Evolutionary conservation across 2,113 vertebrate genomes (phyloP).

Genomic region (Pachyramphus minor): DNA sequence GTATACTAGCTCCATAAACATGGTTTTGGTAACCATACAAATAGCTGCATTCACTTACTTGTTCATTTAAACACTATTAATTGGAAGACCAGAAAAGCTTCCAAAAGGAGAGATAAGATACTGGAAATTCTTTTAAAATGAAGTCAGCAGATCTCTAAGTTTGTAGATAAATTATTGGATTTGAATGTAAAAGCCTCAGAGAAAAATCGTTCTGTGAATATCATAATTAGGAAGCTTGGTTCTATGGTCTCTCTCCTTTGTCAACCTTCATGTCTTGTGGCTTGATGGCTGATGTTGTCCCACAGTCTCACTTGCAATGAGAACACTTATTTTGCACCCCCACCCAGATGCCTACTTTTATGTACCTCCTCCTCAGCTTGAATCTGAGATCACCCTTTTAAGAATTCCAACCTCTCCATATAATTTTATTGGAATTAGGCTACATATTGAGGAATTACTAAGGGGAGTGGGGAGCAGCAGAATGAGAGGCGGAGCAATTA

Average conservation of each 20-base stretch:
- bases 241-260: background rate
- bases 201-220: background rate
- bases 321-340: background rate
- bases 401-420: background rate
- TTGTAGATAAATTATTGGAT: background rate
- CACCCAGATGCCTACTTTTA: background rate
- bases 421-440: conserved; percentile 2
- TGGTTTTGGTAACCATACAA: background rate
- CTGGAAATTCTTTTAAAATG: background rate
- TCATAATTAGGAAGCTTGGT: background rate
- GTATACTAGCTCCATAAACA: background rate
- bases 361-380: background rate
- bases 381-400: background rate
- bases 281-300: background rate
- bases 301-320: background rate
- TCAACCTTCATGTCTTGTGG: background rate
- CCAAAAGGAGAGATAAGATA: background rate
- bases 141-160: background rate
- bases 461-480: background rate
- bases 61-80: background rate
- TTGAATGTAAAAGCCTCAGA: conserved; percentile 1
- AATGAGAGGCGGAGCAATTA: background rate
- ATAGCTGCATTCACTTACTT: background rate
- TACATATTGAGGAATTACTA: background rate
- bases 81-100: background rate